Base-by-base conservation (phyloP, 2,888 invertebrate genomes). In the Hypomecis atomaria region DNA sequence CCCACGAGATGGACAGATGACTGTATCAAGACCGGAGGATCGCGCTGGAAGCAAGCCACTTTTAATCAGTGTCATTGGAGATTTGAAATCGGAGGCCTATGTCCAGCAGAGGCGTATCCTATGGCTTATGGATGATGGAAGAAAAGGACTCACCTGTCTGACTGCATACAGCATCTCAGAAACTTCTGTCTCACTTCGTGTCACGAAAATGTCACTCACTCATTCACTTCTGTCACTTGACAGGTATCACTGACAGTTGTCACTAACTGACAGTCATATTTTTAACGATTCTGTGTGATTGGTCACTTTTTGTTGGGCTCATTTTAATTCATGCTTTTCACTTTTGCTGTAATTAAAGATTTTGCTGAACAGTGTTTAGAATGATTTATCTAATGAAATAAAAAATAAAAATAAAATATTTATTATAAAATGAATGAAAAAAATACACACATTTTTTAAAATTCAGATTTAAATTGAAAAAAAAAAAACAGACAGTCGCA, bases 141-240 rank as follows among this genome's bases (percentile, higher is more conserved):
- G 23, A 23, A 23, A 23, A 23, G 53, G 59, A 62, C 62, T 62
- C 48, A 91, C 92, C 90, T 91, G 92, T 83, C 92, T 86, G 6
- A 92, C 91, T 11, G 92, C 91, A 73, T 92, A 92, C 87, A 92
- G 78, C 92, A 92, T 92, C 44, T 62, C 79, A 69, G 65, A 47
- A 60, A 77, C 74, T 84, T 81, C 76, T 73, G 77, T 66, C 75
- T 75, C 68, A 45, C 69, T 74, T 71, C 67, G 71, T 40, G 69
- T 72, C 69, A 69, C 66, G 50, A 49, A 58, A 60, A 62, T 53
- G 53, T 66, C 47, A 58, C 53, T 58, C 34, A 38, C 23, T 36
- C 34, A 38, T 3, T 36, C 53, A 62, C 65, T 67, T 37, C 11
- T 40, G 5, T 6, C 49, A n/a, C 43, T 43, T 9, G 6, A 34